Evolutionary conservation across 2,113 vertebrate genomes (phyloP).

Genomic region (Phylloscopus whistleri): DNA sequence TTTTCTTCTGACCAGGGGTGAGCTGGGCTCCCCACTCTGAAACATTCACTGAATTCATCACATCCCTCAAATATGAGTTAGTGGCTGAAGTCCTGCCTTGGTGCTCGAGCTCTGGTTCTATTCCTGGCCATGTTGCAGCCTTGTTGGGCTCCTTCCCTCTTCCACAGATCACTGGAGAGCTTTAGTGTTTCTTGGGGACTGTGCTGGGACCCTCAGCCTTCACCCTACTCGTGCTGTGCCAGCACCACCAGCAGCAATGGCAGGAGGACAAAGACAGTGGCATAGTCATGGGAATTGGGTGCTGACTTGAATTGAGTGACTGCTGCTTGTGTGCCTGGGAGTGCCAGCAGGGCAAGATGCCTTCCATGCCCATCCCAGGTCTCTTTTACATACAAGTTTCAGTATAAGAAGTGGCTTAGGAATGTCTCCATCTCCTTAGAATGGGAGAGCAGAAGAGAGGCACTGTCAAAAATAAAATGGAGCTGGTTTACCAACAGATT

Average conservation of each 20-base stretch:
- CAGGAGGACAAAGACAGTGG: neutral
- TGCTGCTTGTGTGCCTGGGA: neutral
- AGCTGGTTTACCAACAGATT: neutral
- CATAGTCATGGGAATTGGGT: neutral
- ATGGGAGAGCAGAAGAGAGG: neutral
- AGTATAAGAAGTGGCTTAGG: neutral
- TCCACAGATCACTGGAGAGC: neutral
- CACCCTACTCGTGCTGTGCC: rapidly evolving
- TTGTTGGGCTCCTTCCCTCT: neutral
- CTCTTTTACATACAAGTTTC: neutral
- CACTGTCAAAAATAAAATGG: neutral
- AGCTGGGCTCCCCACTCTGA: neutral
- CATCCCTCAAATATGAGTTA: neutral
- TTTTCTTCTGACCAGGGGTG: neutral
- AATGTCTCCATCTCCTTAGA: neutral
- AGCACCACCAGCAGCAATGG: neutral
- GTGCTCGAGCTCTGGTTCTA: neutral
- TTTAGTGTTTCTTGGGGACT: neutral
- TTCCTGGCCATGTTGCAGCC: neutral
- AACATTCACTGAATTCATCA: neutral
- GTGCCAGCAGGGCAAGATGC: neutral
- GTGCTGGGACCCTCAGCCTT: neutral
- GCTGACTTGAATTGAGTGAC: neutral
- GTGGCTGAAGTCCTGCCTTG: neutral
- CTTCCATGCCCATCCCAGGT: neutral